Evolutionary conservation across 1,140 invertebrate genomes (phyloP).

Genomic region (Eriosoma lanigerum): DNA sequence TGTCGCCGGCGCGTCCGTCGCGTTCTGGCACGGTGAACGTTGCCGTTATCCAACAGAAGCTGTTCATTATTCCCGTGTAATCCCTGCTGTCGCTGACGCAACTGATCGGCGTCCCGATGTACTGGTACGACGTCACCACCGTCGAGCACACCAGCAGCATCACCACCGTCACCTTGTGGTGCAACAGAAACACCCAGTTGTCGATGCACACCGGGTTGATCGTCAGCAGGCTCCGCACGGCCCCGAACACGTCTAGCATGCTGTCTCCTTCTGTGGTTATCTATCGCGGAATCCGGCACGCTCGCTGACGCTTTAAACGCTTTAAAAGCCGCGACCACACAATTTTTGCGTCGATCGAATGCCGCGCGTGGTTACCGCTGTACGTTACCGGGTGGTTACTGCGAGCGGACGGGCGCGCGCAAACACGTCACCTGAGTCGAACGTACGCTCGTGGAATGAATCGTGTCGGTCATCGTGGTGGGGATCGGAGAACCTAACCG

Average conservation of each 20-base stretch:
- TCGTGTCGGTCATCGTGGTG: no score
- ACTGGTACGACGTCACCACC: constrained; percentile 89
- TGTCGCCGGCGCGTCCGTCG: constrained; percentile 54
- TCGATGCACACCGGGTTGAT: constrained; percentile 89
- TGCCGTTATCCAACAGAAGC: constrained; percentile 76
- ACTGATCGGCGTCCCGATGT: constrained; percentile 92
- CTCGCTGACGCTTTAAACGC: no score
- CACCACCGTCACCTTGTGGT: constrained; percentile 92
- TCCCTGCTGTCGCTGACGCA: constrained; percentile 72
- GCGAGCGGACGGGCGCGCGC: no score
- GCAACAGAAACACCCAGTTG: constrained; percentile 90
- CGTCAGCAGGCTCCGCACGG: constrained; percentile 86
- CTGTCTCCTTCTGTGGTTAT: no score
- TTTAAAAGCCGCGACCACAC: no score
- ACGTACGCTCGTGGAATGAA: no score
- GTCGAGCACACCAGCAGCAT: constrained; percentile 86
- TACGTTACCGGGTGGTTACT: no score
- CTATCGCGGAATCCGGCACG: no score
- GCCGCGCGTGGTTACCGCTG: no score
- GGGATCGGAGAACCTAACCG: no score
- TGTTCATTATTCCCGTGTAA: constrained; percentile 66
- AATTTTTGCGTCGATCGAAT: no score
- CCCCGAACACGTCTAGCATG: constrained; percentile 61
- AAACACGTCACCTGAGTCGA: no score
- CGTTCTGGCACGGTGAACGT: constrained; percentile 65